phyloP scores from a whole-genome alignment of 2,888 invertebrate genomes.

The Pyrocoelia pectoralis region DNA sequence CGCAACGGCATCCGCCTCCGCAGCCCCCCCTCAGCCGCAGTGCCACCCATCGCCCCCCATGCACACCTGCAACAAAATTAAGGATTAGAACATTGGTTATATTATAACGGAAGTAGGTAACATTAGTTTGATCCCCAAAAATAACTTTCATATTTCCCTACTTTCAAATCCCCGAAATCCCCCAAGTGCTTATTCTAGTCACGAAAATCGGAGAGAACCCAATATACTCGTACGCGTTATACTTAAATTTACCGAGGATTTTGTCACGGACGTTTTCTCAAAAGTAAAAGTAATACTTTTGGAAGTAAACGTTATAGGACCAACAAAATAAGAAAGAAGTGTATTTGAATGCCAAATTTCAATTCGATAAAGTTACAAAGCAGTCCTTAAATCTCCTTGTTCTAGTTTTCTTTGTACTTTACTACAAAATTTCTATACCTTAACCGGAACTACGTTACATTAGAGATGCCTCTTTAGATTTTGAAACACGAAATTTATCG shows the following conservation, averaged over 20 bases:
- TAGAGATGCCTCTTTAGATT: not conserved
- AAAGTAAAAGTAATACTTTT: not conserved
- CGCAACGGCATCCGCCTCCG: constrained; percentile 61
- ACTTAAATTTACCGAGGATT: not conserved
- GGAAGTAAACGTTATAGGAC: too few species aligned
- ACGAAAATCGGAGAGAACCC: not conserved
- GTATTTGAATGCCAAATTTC: too few species aligned
- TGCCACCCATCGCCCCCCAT: constrained; percentile 63
- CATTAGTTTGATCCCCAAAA: too few species aligned
- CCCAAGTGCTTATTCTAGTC: not conserved
- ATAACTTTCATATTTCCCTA: too few species aligned
- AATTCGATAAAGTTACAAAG: too few species aligned
- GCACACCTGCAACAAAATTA: constrained; percentile 66
- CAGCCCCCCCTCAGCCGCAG: constrained; percentile 59
- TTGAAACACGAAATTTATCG: constrained; percentile 13
- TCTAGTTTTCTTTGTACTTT: not conserved
- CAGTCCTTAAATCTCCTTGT: too few species aligned
- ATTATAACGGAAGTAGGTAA: not conserved
- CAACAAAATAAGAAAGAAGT: too few species aligned
- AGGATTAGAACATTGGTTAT: not conserved
- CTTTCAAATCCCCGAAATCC: not conserved
- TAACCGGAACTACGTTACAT: constrained; percentile 4
- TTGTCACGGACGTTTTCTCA: not conserved
- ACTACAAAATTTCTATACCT: constrained; percentile 5
- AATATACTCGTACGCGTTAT: too few species aligned